Percentiles rank a stretch among this genome's conserved stretches.
phyloP scores from a whole-genome alignment of 2,113 vertebrate species.

The Aleadryas rufinucha region DNA sequence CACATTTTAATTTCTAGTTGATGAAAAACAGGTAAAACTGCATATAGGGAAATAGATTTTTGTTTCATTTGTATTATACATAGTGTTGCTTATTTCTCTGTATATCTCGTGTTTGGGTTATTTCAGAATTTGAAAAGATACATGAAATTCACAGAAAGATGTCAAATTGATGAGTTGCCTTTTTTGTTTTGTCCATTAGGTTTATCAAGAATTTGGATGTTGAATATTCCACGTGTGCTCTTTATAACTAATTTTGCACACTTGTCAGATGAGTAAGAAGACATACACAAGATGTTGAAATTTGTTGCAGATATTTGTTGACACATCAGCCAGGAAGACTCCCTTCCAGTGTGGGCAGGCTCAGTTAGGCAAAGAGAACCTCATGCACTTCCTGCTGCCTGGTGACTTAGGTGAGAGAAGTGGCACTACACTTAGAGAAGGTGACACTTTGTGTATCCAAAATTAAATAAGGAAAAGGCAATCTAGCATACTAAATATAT shows the following conservation, averaged over 20 bases:
- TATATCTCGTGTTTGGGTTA: background rate
- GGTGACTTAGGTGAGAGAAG: background rate
- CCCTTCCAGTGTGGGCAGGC: background rate
- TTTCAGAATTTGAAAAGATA: background rate
- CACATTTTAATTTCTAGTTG: background rate
- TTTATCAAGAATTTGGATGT: background rate
- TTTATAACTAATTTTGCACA: background rate
- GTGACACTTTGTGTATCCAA: background rate
- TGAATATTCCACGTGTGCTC: background rate
- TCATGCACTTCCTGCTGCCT: background rate
- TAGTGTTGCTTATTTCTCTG: background rate
- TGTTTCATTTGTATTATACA: background rate
- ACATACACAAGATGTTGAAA: background rate
- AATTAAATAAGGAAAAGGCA: background rate
- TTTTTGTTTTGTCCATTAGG: background rate
- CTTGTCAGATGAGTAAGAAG: background rate
- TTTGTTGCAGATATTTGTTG: background rate
- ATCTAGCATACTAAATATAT: background rate
- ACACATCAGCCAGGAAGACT: background rate
- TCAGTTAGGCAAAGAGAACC: background rate
- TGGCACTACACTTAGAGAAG: background rate
- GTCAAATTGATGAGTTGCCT: background rate
- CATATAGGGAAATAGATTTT: background rate
- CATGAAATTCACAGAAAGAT: background rate
- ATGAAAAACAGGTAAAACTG: background rate